Percentiles rank a stretch among this genome's conserved stretches.
Evolutionary conservation across 2,888 invertebrate genomes (phyloP).

Genomic region (Bhutanitis thaidina): DNA sequence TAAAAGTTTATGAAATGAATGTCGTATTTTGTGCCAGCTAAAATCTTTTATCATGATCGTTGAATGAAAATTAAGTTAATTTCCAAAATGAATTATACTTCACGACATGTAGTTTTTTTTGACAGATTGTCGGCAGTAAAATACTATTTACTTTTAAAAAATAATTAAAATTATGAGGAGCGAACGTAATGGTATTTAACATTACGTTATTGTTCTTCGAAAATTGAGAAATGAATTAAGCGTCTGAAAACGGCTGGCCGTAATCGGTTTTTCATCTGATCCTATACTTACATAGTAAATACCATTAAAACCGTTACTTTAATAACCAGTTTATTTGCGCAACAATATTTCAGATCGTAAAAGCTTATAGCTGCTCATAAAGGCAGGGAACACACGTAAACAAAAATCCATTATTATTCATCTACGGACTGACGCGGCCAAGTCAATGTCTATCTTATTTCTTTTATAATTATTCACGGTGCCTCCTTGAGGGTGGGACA

Average conservation of each 20-base stretch:
- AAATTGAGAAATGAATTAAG: not conserved
- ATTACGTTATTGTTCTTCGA: not conserved
- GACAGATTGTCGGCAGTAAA: no score
- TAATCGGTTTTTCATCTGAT: conserved; percentile 11
- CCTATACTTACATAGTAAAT: conserved; percentile 19
- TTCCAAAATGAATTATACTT: no score
- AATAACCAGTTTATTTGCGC: conserved; percentile 51
- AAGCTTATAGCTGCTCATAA: conserved; percentile 53
- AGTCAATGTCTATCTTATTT: conserved; percentile 80
- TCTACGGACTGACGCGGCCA: conserved; percentile 69
- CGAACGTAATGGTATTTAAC: no score
- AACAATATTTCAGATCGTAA: conserved; percentile 56
- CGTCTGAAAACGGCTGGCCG: conserved; percentile 6
- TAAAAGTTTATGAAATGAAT: no score
- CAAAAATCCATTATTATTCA: conserved; percentile 77
- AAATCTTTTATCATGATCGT: no score
- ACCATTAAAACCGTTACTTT: conserved; percentile 30
- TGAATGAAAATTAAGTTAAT: no score
- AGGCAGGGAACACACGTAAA: conserved; percentile 65
- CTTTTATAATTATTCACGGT: conserved; percentile 79
- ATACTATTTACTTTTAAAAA: no score
- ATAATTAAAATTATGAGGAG: no score
- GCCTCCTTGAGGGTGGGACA: conserved; percentile 48
- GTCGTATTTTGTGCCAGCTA: no score
- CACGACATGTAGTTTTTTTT: no score